These are phyloP conservation scores for Agrochola lota DNA, from an alignment of 2,888 invertebrate species.

Conservation along the genomic window DNA sequence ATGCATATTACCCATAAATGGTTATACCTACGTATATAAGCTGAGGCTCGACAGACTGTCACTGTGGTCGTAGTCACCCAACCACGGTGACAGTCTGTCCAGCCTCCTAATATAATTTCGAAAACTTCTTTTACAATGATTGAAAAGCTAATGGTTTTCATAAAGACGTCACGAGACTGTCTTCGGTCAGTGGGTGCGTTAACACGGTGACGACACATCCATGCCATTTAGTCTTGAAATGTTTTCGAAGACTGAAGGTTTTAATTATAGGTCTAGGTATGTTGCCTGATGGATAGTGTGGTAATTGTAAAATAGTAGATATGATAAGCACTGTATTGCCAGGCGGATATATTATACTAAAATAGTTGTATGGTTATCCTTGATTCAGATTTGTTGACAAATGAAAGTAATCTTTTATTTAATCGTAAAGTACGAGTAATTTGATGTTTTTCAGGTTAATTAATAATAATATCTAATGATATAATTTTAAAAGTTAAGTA, in stretches of 20 bases:
- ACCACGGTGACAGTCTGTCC: not conserved
- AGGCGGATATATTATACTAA: constrained; percentile 5
- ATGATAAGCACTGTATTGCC: not conserved
- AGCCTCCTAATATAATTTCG: not conserved
- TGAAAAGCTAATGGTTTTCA: constrained; percentile 16
- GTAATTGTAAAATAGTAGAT: constrained; percentile 7
- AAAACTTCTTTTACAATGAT: constrained; percentile 17
- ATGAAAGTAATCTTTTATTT: not conserved
- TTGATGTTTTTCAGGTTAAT: not conserved
- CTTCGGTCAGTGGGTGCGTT: constrained; percentile 41
- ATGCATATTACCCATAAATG: not conserved
- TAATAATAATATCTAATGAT: not conserved
- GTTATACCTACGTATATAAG: too few relatives aligned
- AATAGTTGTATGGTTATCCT: not conserved
- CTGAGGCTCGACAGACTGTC: too few relatives aligned
- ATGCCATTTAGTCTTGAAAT: constrained; percentile 17
- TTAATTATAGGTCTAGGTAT: not conserved
- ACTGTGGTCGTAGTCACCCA: too few relatives aligned
- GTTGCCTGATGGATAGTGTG: not conserved
- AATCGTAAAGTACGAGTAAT: too few relatives aligned
- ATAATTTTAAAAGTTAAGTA: not conserved
- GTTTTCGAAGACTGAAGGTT: constrained; percentile 2
- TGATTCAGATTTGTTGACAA: not conserved
- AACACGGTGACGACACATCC: constrained; percentile 18
- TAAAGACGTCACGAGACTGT: constrained; percentile 30